Conservation (phyloP, 1,140 invertebrate species). For the Eurosta solidaginis region DNA sequence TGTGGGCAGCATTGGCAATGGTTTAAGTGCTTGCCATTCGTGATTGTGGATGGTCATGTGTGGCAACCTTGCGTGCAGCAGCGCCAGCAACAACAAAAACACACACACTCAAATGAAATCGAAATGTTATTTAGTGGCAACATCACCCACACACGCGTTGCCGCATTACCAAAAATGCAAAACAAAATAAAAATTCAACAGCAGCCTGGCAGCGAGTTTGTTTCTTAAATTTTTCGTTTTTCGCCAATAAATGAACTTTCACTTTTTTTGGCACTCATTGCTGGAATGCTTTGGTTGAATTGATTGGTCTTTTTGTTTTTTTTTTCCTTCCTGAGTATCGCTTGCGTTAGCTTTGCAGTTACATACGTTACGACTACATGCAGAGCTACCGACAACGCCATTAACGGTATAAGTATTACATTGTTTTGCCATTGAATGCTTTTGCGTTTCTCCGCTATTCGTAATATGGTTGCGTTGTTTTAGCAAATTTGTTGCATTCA, state of each 20-base stretch:
- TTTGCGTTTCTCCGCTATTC: neutral
- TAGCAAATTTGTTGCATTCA: too few species aligned
- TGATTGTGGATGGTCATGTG: neutral
- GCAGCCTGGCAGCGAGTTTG: neutral
- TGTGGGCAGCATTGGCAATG: neutral
- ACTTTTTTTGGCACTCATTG: conserved; percentile 43
- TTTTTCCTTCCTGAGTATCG: neutral
- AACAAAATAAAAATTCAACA: too few species aligned
- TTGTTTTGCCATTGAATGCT: neutral
- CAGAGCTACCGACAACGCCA: neutral
- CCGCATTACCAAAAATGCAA: neutral
- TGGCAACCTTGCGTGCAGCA: neutral
- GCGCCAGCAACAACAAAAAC: neutral
- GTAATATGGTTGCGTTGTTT: too few species aligned
- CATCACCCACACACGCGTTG: neutral
- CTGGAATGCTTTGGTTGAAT: neutral
- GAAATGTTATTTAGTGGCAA: too few species aligned
- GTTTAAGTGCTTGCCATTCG: too few species aligned
- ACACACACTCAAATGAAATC: too few species aligned
- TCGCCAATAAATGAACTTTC: conserved; percentile 52
- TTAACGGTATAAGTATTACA: neutral
- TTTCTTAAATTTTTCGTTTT: conserved; percentile 11
- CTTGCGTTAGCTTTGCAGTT: neutral
- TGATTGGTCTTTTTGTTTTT: neutral
- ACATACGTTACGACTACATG: neutral